Percentiles rank a stretch among this genome's conserved stretches.
Evolutionary conservation across 2,113 vertebrate genomes (phyloP).

Genomic region (Corvus moneduloides): DNA sequence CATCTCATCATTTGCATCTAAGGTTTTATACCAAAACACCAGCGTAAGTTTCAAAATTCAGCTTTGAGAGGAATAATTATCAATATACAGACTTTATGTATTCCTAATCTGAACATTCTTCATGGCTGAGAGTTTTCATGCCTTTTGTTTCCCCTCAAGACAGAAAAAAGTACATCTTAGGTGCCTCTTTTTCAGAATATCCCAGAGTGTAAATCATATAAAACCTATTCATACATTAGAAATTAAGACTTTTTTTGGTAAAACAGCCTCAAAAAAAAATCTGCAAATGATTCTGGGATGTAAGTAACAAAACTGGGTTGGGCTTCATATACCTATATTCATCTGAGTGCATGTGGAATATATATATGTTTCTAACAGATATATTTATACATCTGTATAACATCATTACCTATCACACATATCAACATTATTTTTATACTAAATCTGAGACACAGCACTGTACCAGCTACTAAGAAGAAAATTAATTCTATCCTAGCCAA

Average conservation of each 20-base stretch:
- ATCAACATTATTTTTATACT: neutral
- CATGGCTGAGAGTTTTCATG: neutral
- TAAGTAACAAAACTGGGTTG: neutral
- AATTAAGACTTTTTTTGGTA: neutral
- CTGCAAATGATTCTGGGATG: neutral
- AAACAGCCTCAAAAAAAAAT: neutral
- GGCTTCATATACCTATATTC: neutral
- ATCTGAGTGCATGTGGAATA: fast-evolving
- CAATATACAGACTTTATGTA: neutral
- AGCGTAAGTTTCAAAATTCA: neutral
- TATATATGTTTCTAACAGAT: neutral
- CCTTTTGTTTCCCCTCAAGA: neutral
- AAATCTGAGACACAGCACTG: neutral
- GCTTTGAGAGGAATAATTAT: neutral
- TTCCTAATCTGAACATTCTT: neutral
- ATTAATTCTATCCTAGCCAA: neutral
- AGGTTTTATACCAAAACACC: neutral
- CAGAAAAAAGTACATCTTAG: neutral
- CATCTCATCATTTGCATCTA: neutral
- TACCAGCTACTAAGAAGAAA: neutral
- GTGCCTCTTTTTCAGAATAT: neutral
- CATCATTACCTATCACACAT: neutral
- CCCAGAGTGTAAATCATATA: no score
- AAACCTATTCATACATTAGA: neutral
- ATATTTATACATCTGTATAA: neutral